These are phyloP conservation scores for human DNA, from an alignment of 2,113 vertebrate species.

Conservation along the genomic window DNA sequence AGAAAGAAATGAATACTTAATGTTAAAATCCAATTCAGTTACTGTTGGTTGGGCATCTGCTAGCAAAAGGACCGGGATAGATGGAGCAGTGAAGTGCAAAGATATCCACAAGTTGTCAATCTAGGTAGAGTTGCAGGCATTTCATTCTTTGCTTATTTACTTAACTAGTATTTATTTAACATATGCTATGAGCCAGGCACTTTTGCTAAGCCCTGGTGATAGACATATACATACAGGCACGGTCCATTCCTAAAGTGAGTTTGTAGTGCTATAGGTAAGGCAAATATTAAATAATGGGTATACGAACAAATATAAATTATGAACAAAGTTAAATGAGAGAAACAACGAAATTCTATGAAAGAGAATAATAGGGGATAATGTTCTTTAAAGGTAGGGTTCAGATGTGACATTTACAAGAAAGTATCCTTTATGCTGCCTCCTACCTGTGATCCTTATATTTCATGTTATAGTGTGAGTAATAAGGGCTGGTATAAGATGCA, in stretches of 20 bases:
- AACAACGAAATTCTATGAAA: neutral
- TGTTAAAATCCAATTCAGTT: neutral
- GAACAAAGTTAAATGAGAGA: neutral
- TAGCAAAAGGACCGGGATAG: neutral
- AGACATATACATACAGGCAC: neutral
- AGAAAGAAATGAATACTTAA: neutral
- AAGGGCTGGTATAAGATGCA: neutral
- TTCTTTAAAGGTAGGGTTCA: neutral
- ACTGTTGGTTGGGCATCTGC: neutral
- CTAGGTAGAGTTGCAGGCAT: neutral
- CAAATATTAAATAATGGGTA: neutral
- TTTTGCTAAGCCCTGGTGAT: neutral
- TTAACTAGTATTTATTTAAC: neutral
- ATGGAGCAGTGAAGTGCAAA: neutral
- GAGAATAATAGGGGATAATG: neutral
- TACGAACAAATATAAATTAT: neutral
- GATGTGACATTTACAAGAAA: neutral
- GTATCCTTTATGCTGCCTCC: neutral
- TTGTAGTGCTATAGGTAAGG: neutral
- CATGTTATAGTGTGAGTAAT: no score
- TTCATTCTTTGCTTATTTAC: neutral
- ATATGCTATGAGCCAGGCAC: neutral
- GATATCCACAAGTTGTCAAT: neutral
- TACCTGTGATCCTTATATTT: neutral
- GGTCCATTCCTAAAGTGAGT: neutral